Base-by-base conservation (phyloP, 1,140 invertebrate species). In the Brachionus angularis region DNA sequence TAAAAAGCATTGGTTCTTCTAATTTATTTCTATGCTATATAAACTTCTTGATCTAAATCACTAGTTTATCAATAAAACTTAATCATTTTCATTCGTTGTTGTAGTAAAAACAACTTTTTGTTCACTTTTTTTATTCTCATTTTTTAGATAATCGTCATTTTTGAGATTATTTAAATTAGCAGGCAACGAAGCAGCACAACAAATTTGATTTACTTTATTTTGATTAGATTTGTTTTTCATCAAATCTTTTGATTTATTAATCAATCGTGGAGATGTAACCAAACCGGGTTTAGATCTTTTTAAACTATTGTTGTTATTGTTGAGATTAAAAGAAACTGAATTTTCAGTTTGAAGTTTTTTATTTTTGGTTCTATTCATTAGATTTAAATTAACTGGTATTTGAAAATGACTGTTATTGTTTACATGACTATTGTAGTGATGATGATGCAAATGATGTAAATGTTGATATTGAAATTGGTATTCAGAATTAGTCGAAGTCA, bases 351-450 rank as follows among this genome's bases (percentile, higher is more conserved):
- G 53, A 39, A 58, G 36, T 39, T 27, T 58, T 14, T 34, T 10
- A 36, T 14, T 58, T 18, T 33, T 58, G 25, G 39, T 18, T 39
- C 53, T n/a, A n/a, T n/a, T n/a, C n/a, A n/a, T n/a, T n/a, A n/a
- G 25, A 18, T 53, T 58, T 58, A 12, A 21, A 58, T 16, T 27
- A 31, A 23, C 39, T 10, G 62, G 62, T 42, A 67, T 0, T 49
- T 67, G 62, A 67, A 47, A 50, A 27, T 47, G 47, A 27, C 62
- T 67, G 21, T 67, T 67, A 33, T 29, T 47, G 31, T 67, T 67
- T 29, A 67, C 42, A 34, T 67, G 62, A n/a, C 62, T 67, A 18
- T 46, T 67, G 7, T 47, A 67, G 31, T 67, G 62, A 67, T 67
- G 62, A 21, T 67, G 47, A 31, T 67, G 62, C 27, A 67, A 50